Conservation (phyloP, 2,113 vertebrate species). For the Clarias gariepinus region DNA sequence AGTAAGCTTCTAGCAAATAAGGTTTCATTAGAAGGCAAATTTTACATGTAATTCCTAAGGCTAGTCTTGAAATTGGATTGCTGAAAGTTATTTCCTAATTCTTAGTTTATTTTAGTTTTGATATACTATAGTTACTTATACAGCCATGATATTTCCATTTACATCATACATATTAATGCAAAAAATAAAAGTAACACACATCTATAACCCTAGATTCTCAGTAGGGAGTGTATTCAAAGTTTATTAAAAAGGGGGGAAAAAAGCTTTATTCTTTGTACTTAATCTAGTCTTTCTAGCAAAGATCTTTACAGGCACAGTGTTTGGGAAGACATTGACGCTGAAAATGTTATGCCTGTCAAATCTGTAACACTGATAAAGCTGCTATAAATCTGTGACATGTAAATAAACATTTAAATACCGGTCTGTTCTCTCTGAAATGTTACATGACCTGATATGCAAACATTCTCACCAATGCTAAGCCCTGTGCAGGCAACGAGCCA, state of each 20-base stretch:
- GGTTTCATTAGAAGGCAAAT: background rate
- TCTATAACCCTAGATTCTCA: background rate
- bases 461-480: background rate
- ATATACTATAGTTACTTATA: background rate
- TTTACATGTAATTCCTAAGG: background rate
- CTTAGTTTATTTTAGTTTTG: background rate
- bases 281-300: background rate
- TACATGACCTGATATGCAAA: constrained; percentile 13
- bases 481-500: background rate
- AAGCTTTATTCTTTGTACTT: background rate
- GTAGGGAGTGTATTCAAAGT: background rate
- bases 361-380: background rate
- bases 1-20: background rate
- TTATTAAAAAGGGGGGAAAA: background rate
- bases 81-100: background rate
- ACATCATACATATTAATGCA: background rate
- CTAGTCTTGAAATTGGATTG: background rate
- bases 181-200: background rate
- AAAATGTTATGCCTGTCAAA: background rate
- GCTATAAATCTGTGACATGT: background rate
- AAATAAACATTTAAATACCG: background rate
- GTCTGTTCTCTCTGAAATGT: background rate
- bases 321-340: background rate
- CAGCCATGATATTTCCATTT: background rate
- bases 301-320: background rate